These are phyloP conservation scores for Lasioglossum malachurum DNA, from an alignment of 2,888 invertebrate genomes.

Conservation along the genomic window DNA sequence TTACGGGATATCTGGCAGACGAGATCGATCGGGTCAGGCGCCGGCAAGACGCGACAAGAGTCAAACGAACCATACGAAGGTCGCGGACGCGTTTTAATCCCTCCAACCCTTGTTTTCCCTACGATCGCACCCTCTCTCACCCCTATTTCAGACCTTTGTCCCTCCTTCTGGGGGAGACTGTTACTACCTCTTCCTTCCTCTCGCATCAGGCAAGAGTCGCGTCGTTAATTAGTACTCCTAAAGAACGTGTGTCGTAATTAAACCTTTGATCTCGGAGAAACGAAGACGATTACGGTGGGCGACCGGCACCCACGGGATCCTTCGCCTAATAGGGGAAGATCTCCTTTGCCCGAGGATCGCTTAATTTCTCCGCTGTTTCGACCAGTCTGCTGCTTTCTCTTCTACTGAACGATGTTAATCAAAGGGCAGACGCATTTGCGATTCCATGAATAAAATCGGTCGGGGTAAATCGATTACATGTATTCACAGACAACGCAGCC, in stretches of 20 bases:
- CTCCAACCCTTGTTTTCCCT: conserved; percentile 31
- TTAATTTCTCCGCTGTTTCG: background rate
- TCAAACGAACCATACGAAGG: conserved; percentile 61
- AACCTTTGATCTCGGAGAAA: conserved; percentile 31
- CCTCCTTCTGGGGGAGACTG: background rate
- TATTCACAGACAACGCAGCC: background rate
- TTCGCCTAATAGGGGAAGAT: background rate
- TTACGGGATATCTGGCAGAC: conserved; percentile 76
- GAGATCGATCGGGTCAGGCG: conserved; percentile 78
- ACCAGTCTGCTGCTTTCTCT: background rate
- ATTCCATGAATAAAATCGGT: background rate
- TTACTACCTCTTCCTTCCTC: conserved; percentile 6
- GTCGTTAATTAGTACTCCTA: conserved; percentile 35
- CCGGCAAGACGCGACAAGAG: conserved; percentile 74
- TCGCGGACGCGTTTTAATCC: conserved; percentile 49
- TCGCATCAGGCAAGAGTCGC: background rate
- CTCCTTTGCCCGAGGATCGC: background rate
- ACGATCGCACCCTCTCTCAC: conserved; percentile 19
- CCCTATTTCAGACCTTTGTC: conserved; percentile 24
- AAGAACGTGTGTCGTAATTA: conserved; percentile 21
- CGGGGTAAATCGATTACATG: background rate
- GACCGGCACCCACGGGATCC: conserved; percentile 10
- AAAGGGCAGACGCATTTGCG: background rate
- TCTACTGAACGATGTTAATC: background rate
- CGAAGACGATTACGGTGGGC: conserved; percentile 1